Percentiles rank a stretch among this genome's conserved stretches.
phyloP scores from a whole-genome alignment of 2,113 vertebrate genomes.

The Agelaius tricolor region DNA sequence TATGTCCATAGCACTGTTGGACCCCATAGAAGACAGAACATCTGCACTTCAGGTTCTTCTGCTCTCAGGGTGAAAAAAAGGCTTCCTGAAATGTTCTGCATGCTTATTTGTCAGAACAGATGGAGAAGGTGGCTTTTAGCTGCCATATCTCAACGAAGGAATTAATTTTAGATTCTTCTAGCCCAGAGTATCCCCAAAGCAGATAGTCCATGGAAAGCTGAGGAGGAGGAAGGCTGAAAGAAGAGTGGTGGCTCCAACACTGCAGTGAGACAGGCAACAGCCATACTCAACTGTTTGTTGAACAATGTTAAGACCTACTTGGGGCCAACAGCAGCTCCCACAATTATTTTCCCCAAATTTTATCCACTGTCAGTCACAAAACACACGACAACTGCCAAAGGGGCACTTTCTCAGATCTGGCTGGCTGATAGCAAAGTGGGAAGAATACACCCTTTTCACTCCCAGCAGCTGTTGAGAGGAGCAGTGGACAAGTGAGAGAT shows the following conservation, averaged over 20 bases:
- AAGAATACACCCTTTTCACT: not conserved
- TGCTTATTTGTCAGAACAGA: not conserved
- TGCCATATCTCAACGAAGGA: not conserved
- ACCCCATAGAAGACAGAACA: not conserved
- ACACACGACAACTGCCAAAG: not conserved
- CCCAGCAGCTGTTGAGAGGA: not conserved
- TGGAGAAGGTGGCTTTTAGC: not conserved
- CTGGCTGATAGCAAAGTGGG: not conserved
- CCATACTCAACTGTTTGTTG: not conserved
- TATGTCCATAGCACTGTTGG: not conserved
- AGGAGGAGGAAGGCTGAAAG: not conserved
- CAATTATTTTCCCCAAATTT: not conserved
- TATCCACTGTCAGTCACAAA: not conserved
- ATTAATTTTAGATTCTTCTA: not conserved
- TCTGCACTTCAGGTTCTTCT: not conserved
- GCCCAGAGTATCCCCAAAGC: not conserved
- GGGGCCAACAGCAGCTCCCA: not conserved
- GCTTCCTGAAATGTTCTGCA: not conserved
- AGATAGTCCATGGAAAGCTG: not conserved
- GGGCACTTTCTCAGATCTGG: not conserved
- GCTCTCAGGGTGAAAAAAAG: not conserved
- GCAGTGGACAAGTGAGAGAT: not conserved
- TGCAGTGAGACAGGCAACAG: not conserved
- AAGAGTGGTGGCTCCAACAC: not conserved
- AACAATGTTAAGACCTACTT: not conserved